These are phyloP conservation scores for Prosopocoilus inquinatus DNA, from an alignment of 2,888 invertebrate genomes.

Conservation along the genomic window DNA sequence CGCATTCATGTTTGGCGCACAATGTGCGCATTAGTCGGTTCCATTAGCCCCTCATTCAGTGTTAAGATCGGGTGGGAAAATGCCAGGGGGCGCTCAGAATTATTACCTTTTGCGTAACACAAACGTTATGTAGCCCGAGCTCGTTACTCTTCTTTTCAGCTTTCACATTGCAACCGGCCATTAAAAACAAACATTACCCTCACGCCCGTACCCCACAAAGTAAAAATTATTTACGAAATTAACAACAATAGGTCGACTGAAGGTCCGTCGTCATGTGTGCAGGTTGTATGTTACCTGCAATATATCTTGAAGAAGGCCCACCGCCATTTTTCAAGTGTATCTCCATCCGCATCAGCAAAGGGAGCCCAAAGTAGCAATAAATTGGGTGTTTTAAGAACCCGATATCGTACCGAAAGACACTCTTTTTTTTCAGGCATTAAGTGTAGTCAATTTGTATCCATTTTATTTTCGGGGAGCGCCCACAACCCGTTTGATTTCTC, in stretches of 20 bases:
- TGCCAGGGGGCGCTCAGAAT: too few species aligned
- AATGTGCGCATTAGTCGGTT: not conserved
- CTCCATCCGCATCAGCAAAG: conserved; percentile 26
- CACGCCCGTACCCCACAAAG: too few species aligned
- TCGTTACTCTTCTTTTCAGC: too few species aligned
- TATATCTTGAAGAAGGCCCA: too few species aligned
- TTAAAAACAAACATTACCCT: too few species aligned
- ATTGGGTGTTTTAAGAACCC: conserved; percentile 34
- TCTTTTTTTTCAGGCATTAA: not conserved
- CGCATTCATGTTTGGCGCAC: not conserved
- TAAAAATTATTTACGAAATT: too few species aligned
- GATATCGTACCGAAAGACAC: conserved; percentile 3
- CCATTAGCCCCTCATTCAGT: not conserved
- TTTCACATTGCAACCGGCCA: too few species aligned
- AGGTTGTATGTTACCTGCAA: too few species aligned
- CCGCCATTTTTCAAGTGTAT: not conserved
- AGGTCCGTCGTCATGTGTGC: too few species aligned
- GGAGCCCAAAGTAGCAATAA: conserved; percentile 42
- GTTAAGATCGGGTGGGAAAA: not conserved
- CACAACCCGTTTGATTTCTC: not conserved
- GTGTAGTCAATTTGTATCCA: conserved; percentile 35
- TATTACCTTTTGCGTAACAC: too few species aligned
- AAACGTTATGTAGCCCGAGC: too few species aligned
- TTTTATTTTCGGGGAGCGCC: conserved; percentile 24
- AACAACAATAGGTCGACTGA: too few species aligned